Conservation (phyloP, 1,140 invertebrate species). For the Melipona quadrifasciata region DNA sequence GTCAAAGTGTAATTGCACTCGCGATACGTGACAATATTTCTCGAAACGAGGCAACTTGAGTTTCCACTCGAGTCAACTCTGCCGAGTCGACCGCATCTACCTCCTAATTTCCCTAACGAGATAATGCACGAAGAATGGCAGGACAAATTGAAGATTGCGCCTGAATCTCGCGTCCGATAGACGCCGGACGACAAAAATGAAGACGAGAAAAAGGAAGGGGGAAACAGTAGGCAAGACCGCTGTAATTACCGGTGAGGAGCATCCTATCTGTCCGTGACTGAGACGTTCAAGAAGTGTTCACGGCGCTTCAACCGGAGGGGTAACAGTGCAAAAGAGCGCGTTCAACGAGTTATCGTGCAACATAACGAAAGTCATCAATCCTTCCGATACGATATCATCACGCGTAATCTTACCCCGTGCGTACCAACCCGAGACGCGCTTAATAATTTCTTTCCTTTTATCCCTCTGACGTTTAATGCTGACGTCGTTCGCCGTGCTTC, state of each 20-base stretch:
- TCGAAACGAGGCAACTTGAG: neutral
- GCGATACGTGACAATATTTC: neutral
- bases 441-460: neutral
- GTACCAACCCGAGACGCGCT: neutral
- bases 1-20: neutral
- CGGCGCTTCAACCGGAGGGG: too few species aligned
- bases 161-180: too few species aligned
- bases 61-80: neutral
- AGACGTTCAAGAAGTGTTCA: neutral
- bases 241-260: neutral
- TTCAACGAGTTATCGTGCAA: neutral
- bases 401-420: neutral
- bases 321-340: neutral
- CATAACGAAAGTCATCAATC: conserved; percentile 16
- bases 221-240: neutral
- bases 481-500: neutral
- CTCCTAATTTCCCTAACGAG: neutral
- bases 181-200: neutral
- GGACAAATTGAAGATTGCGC: neutral
- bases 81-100: too few species aligned
- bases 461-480: neutral
- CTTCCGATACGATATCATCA: neutral
- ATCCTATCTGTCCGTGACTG: too few species aligned
- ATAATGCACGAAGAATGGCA: neutral
- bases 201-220: neutral